Base-by-base conservation (phyloP, 2,797 vertebrate genomes). In the Triplophysa yarkandensis region DNA sequence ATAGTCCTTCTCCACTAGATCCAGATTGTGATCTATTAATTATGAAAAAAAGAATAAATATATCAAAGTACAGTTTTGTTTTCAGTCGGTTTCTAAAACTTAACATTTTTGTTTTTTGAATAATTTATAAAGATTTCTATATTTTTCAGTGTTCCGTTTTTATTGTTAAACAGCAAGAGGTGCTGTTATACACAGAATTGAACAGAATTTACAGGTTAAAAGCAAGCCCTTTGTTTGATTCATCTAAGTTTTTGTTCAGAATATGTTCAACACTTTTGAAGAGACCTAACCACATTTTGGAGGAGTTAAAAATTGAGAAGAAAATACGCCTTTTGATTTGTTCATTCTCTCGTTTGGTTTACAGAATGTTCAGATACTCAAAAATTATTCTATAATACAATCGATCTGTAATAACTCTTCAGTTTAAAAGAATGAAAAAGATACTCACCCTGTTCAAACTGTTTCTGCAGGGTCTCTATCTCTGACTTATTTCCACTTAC, bases 401-500 rank as follows among this genome's bases (percentile, higher is more conserved):
- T 6, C 6, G 1, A n/a, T 5, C 16, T n/a, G 3, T 19, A 46
- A 46, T 19, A 8, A 46, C 7, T 7, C 17, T 17, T 2, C 17
- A 46, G 17, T 46, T 46, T n/a, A 19, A 19, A 17, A 17, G 4
- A n/a, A 1, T 46, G 6, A 19, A 19, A 19, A 46, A n/a, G 0
- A 46, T 46, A 27, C 25, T 19, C 54, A 98, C 97, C 96, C 86
- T 96, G 97, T 83, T 99, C 97, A 60, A 98, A 99, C 90, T 98
- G 97, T 44, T 94, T 92, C 86, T 99, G 97, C 86, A 98, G 91
- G 81, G 93, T 94, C 81, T 99, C 97, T 94, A 98, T 98, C 88
- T 98, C 97, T 0, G 96, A 94, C 85, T 98, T 98, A 92, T 98
- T 98, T 30, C 96, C 97, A 0, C 97, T 97, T 21, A 98, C 97